Evolutionary conservation across 2,888 invertebrate species (phyloP).

Genomic region (Rhopalosiphum nymphaeae): DNA sequence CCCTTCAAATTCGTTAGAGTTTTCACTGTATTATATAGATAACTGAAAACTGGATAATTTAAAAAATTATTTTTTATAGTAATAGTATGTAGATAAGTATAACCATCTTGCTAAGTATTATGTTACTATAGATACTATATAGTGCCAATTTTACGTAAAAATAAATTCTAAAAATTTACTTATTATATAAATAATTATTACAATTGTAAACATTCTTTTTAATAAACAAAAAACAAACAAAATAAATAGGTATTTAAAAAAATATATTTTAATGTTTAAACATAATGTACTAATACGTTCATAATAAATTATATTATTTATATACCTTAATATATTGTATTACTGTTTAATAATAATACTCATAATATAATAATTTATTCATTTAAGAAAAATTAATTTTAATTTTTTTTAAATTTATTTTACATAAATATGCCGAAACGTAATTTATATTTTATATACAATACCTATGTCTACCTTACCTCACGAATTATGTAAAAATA

Average conservation of each 20-base stretch:
- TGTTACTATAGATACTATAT: too few species aligned
- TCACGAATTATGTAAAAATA: background rate
- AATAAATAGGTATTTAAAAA: background rate
- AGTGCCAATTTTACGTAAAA: too few species aligned
- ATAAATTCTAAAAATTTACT: too few species aligned
- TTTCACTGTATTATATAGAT: background rate
- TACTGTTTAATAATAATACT: background rate
- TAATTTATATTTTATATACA: background rate
- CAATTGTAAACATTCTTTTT: too few species aligned
- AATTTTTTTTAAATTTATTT: background rate
- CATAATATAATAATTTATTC: background rate
- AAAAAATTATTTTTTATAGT: background rate
- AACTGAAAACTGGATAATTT: background rate
- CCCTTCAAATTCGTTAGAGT: too few species aligned
- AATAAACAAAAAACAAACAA: too few species aligned
- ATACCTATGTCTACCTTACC: background rate
- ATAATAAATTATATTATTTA: background rate
- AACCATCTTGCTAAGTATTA: background rate
- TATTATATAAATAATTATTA: too few species aligned
- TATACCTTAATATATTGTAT: background rate
- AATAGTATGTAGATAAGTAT: background rate
- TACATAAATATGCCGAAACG: background rate
- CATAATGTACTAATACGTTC: background rate
- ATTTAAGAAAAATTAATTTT: background rate
- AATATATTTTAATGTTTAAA: background rate